Evolutionary conservation across 2,113 vertebrate genomes (phyloP).

Genomic region (Onychostoma macrolepis): DNA sequence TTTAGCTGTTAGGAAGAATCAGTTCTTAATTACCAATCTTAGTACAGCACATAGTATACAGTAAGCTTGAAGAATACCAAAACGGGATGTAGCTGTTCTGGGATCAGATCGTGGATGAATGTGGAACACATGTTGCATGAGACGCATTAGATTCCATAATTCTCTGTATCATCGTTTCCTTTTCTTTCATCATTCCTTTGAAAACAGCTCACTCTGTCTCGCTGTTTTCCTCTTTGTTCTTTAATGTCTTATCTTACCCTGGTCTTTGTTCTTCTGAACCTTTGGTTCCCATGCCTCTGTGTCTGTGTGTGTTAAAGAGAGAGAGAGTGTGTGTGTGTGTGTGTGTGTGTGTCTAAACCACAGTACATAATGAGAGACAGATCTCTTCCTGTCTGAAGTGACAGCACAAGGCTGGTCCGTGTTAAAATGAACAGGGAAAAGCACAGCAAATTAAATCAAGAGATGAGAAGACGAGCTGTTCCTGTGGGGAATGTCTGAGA

Average conservation of each 20-base stretch:
- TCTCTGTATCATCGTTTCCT: slow-evolving; percentile 16
- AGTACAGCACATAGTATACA: not conserved
- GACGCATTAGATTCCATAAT: not conserved
- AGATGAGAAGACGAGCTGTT: not conserved
- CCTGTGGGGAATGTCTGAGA: not conserved
- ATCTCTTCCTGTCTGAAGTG: slow-evolving; percentile 39
- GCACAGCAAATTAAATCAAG: not conserved
- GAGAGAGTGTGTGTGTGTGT: slow-evolving; percentile 7
- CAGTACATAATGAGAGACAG: slow-evolving; percentile 42
- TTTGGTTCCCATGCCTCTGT: slow-evolving; percentile 43
- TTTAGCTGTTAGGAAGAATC: not conserved
- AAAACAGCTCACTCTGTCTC: slow-evolving; percentile 2
- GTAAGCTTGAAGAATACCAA: not conserved
- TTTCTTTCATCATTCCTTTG: slow-evolving; percentile 12
- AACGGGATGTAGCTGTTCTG: not conserved
- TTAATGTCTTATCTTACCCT: slow-evolving; percentile 47
- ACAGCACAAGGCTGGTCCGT: not conserved
- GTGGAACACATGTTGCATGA: slow-evolving; percentile 19
- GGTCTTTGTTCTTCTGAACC: slow-evolving; percentile 27
- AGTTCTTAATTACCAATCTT: not conserved
- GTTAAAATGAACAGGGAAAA: not conserved
- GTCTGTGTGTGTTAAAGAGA: not conserved
- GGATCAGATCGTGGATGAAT: not conserved
- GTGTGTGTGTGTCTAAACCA: slow-evolving; percentile 15
- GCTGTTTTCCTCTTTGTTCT: slow-evolving; percentile 25